phyloP scores from a whole-genome alignment of 1,140 invertebrate genomes.

The Macrotrachela quadricornifera region DNA sequence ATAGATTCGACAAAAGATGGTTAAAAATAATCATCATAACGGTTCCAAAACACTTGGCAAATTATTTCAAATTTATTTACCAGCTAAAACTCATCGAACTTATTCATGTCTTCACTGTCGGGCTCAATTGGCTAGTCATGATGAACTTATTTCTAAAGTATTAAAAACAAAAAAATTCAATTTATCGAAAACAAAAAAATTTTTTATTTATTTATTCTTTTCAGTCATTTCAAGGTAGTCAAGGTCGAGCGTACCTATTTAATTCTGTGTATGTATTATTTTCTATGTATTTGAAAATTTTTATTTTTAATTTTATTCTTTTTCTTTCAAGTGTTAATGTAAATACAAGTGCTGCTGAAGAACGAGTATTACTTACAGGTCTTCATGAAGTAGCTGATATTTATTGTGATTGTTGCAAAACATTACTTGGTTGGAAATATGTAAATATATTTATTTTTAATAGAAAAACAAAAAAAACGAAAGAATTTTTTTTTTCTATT shows the following conservation, averaged over 20 bases:
- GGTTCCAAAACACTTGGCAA: background rate
- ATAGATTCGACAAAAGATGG: too few species aligned
- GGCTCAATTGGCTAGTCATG: constrained; percentile 95
- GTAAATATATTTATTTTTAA: constrained; percentile 33
- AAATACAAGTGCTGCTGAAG: constrained; percentile 90
- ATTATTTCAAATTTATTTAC: constrained; percentile 8
- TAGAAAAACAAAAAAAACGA: background rate
- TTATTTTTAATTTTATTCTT: background rate
- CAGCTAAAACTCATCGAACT: background rate
- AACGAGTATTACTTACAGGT: constrained; percentile 86
- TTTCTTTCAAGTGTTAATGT: constrained; percentile 54
- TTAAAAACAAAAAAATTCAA: too few species aligned
- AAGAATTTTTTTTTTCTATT: constrained; percentile 4
- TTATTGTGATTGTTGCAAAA: constrained; percentile 98
- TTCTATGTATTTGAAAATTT: constrained; percentile 17
- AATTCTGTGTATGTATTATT: constrained; percentile 84
- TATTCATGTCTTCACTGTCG: constrained; percentile 79
- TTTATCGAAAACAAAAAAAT: too few species aligned
- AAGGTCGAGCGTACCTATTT: constrained; percentile 97
- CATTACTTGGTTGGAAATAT: constrained; percentile 99
- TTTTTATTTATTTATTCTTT: too few species aligned
- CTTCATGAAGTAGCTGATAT: constrained; percentile 98
- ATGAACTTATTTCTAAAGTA: constrained; percentile 93
- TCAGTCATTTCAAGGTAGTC: constrained; percentile 89
- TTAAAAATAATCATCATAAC: too few species aligned